Base-by-base conservation (phyloP, 2,797 vertebrate genomes). In the Notoglanidium macrostoma region DNA sequence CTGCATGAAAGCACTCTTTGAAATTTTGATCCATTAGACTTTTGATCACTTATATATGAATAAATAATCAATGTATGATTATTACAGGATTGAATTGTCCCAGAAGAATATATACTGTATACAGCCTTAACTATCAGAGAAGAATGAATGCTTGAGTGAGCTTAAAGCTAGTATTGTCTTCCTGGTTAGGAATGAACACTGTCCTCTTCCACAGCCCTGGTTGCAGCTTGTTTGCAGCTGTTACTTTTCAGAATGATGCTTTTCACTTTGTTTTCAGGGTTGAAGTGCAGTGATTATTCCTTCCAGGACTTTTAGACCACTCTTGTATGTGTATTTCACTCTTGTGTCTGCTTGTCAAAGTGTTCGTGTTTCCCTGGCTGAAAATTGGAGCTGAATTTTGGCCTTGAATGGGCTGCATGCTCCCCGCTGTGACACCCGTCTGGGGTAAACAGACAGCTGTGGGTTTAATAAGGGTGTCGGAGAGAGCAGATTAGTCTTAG, bases 391-490 rank as follows among this genome's bases (percentile, higher is more conserved):
- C 67, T 63, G 54, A 21, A n/a, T 77, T 29, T 55, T 46, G 26
- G 46, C 46, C 44, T 85, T 15, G 7, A 23, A 67, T 19, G 26
- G 74, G n/a, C 70, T 23, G 57, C 51, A 3, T 32, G 32, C 35
- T 35, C 44, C 32, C 63, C 12, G 32, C 70, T 21, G 83, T 82
- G 44, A 65, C 87, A 67, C 67, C 74, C 40, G 12, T 78, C 81
- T 15, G 80, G 44, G 9, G 17, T 32, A 55, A 54, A 63, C 49
- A 40, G 79, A 77, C 61, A 26, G 81, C 76, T 84, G 19, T 54
- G 63, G 51, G 55, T 87, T 84, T 85, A 87, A 81, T 88, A 87
- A 85, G 63, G 12, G 54, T 55, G 86, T 26, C 44, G 51, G 61
- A 32, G 40, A 63, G 85, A 67, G 40, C 35, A 74, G 51, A 84